Evolutionary conservation across 2,113 vertebrate genomes (phyloP).

Genomic region (Otocyon megalotis): DNA sequence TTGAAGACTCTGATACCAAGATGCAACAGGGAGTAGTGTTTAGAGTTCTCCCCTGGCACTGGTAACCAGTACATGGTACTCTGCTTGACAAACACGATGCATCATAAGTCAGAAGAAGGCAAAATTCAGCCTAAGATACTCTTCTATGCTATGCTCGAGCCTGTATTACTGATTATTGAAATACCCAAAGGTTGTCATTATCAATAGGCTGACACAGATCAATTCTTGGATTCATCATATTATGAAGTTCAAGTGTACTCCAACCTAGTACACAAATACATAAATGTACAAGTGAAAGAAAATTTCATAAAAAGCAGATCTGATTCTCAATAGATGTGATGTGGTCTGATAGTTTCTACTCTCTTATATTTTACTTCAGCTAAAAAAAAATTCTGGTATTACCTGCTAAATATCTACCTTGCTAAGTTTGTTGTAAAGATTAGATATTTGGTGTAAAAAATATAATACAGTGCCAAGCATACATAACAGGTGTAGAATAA

Average conservation of each 20-base stretch:
- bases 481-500: background rate
- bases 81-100: background rate
- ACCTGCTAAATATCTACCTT: background rate
- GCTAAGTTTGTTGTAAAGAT: background rate
- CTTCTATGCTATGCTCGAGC: background rate
- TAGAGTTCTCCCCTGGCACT: background rate
- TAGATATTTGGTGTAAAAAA: background rate
- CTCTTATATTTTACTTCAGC: background rate
- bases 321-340: background rate
- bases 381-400: background rate
- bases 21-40: background rate
- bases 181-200: background rate
- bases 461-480: background rate
- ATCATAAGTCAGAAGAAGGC: background rate
- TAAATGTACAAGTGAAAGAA: background rate
- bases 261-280: background rate
- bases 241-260: background rate
- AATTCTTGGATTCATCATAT: background rate
- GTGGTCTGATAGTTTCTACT: background rate
- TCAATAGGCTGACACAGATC: background rate
- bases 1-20: background rate
- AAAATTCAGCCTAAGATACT: background rate
- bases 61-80: background rate
- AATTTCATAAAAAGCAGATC: background rate
- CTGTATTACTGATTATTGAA: background rate